These are phyloP conservation scores for Columbina picui DNA, from an alignment of 2,113 vertebrate species.

Conservation along the genomic window DNA sequence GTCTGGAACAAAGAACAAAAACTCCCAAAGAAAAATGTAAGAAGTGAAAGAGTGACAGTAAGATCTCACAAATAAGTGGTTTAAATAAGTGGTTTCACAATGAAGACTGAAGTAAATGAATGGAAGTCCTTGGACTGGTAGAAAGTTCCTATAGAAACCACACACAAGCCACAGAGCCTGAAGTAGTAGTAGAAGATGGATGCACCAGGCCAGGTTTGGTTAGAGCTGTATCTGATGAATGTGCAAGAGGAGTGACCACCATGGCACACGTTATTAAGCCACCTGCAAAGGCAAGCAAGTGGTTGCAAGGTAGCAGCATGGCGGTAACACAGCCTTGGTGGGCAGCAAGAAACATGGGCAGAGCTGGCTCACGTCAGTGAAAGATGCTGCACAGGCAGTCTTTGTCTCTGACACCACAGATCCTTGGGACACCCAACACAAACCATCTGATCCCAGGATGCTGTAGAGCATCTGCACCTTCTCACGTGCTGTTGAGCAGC, in stretches of 20 bases:
- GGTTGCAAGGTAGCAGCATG: neutral
- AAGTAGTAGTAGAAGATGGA: neutral
- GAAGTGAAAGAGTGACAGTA: neutral
- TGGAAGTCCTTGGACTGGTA: neutral
- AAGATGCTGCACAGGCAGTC: neutral
- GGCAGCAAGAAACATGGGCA: neutral
- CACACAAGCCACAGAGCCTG: neutral
- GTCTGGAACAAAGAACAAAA: neutral
- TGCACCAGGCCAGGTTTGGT: neutral
- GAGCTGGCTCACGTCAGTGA: neutral
- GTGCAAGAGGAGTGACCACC: neutral
- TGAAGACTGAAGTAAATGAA: neutral
- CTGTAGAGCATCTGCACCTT: neutral
- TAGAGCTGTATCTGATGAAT: neutral
- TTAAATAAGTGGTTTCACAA: neutral
- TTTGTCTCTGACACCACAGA: neutral
- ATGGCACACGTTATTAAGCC: neutral
- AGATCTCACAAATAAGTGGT: neutral
- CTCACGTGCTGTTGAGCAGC: neutral
- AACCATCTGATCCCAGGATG: neutral
- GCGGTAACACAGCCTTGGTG: fast-evolving
- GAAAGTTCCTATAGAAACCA: neutral
- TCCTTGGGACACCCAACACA: neutral
- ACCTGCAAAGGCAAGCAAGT: neutral
- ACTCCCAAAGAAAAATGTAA: neutral